These are phyloP conservation scores for Cavia porcellus DNA, from an alignment of 2,113 vertebrate species.

Conservation along the genomic window DNA sequence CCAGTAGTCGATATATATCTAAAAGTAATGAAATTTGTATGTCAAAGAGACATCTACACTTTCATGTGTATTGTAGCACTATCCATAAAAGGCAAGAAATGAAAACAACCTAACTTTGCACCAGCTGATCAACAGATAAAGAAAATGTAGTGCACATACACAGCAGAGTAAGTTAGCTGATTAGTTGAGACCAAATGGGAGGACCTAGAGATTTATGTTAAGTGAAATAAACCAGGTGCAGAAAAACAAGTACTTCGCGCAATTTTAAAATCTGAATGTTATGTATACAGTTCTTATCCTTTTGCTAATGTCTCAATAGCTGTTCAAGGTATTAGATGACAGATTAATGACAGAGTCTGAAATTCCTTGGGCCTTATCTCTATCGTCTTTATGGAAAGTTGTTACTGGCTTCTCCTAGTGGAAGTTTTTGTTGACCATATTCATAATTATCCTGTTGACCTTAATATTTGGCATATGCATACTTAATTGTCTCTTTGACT, in stretches of 20 bases:
- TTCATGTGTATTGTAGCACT: neutral
- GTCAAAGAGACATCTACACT: neutral
- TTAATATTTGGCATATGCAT: neutral
- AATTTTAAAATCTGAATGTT: neutral
- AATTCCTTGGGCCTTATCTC: neutral
- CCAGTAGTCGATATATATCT: neutral
- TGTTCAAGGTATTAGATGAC: neutral
- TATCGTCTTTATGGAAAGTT: neutral
- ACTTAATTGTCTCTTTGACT: neutral
- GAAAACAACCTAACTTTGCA: neutral
- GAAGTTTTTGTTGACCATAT: neutral
- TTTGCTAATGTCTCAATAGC: neutral
- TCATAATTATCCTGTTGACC: neutral
- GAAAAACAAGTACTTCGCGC: neutral
- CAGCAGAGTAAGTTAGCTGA: neutral
- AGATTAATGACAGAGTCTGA: neutral
- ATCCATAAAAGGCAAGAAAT: neutral
- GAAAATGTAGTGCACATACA: neutral
- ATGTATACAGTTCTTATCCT: neutral
- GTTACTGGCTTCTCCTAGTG: neutral
- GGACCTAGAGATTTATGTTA: neutral
- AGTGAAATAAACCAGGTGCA: neutral
- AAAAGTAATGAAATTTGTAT: neutral
- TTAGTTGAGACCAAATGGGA: neutral
- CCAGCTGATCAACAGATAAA: neutral